Evolutionary conservation across 2,113 vertebrate species (phyloP), one percentile per base, ranked within the genome.

Genomic region (Callipepla californica): DNA sequence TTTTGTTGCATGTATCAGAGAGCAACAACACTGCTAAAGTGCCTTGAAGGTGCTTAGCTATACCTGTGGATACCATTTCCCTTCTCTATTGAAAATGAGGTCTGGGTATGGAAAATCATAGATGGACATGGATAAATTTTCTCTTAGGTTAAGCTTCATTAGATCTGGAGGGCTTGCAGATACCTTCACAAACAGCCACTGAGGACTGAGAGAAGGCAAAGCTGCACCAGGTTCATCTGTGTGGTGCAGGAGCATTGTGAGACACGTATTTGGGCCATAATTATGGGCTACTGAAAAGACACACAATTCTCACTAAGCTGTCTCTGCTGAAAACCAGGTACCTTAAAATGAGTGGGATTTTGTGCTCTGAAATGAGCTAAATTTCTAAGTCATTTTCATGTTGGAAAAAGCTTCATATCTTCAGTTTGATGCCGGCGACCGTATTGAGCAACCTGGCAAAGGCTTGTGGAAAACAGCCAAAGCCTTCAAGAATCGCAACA

Each of bases 391-490:
- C 63, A 21, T 30, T 57, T 22, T 89, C 53, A n/a, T 62, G 42
- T 28, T 0, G 1, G 45, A 51, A 65, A 79, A 78, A 89, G 72
- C 15, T 70, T 58, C 3, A 81, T 8, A 22, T 16, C 73, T 88
- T 23, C 45, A 6, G 21, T 79, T 30, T 11, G 67, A 77, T 89
- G 91, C 92, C 91, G 92, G 85, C 74, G 82, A 74, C 11, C 16
- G 48, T 32, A 61, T 47, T 89, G 92, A 96, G 80, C 87, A 95
- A 87, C 48, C 86, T 93, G 84, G 84, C 89, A 87, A 66, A 69
- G 53, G 4, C 40, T 20, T 25, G 1, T 73, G 92, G 90, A 53
- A 58, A 79, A 77, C 79, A 74, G 32, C 62, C 91, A 81, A 79
- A 69, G 4, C 48, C 50, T 77, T 89, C 58, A 76, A 91, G 91